Evolutionary conservation across 2,113 vertebrate genomes (phyloP), one percentile per base, ranked within the genome.

Genomic region (Sciurus niger): DNA sequence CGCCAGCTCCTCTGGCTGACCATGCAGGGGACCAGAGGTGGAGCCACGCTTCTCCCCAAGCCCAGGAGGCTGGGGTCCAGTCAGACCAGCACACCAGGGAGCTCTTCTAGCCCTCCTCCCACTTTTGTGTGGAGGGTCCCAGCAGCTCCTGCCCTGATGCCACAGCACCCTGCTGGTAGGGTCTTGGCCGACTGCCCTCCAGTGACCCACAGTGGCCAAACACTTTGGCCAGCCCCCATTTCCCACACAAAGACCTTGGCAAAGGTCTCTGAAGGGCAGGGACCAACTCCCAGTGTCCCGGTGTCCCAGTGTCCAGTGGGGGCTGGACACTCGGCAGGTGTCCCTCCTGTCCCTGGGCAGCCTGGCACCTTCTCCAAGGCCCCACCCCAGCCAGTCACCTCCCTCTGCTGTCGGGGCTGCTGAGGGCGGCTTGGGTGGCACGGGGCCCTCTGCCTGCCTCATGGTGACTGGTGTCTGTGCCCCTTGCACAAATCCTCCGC

Each of bases 371-470:
- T 17, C 34, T n/a, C 67, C 14, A 16, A 67, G 13, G 67, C 1
- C 46, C 17, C 2, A 0, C 0, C 43, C 37, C 2, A 0, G 2
- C 40, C 7, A 1, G 11, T 32, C 34, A 6, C 4, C 53, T 8
- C 20, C 11, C 25, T 51, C 32, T 18, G 72, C 55, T 46, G 6
- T 58, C 11, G 7, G 58, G 32, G 76, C 18, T 32, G 68, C 80
- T 0, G 0, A 37, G 8, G 11, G 65, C 2, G 25, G 11, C 28
- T 40, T 30, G 17, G 67, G 40, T 25, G 37, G 40, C 13, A 51
- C 55, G 40, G 80, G 79, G 20, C 60, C 80, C 34, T 1, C 4
- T 28, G 82, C 34, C 16, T 14, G 12, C 28, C 32, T 20, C 40
- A 8, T 0, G 18, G 43, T 11, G 73, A 76, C 22, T 1, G 2